Percentiles rank a stretch among this genome's conserved stretches.
Conservation (phyloP, 2,888 invertebrate genomes). For the Candidula unifasciata region DNA sequence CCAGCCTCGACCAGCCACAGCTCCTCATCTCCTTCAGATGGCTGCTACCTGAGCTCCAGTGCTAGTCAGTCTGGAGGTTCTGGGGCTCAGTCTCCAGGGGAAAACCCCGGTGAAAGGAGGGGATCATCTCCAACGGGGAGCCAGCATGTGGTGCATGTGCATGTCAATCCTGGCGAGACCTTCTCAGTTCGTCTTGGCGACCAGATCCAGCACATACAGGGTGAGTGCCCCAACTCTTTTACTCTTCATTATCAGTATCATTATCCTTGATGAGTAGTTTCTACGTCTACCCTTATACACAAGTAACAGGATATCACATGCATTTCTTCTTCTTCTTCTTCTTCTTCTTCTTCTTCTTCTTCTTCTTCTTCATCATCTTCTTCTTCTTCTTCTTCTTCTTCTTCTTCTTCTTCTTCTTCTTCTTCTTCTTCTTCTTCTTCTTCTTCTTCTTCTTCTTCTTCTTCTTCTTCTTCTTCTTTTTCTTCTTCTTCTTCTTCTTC, state of each 20-base stretch:
- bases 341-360: background rate
- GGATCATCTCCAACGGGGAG: slow-evolving; percentile 57
- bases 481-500: too few relatives aligned
- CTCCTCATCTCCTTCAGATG: slow-evolving; percentile 43
- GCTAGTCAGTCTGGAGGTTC: slow-evolving; percentile 46
- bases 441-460: too few relatives aligned
- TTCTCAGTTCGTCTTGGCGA: slow-evolving; percentile 87
- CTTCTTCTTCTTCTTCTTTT: too few relatives aligned
- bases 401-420: too few relatives aligned
- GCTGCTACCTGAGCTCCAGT: slow-evolving; percentile 48
- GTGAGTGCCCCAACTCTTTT: slow-evolving; percentile 80
- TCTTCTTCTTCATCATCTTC: background rate
- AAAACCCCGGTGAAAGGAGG: slow-evolving; percentile 48
- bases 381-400: too few relatives aligned
- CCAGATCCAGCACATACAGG: slow-evolving; percentile 86
- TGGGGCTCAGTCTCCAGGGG: slow-evolving; percentile 42
- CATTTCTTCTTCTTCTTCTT: background rate
- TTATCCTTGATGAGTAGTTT: background rate
- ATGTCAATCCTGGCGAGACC: slow-evolving; percentile 87
- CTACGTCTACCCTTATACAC: background rate
- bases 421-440: too few relatives aligned
- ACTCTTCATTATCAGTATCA: background rate
- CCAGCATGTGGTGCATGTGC: slow-evolving; percentile 85
- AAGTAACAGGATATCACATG: too few relatives aligned
- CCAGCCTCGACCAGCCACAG: slow-evolving; percentile 33